Conservation (phyloP, 1,140 invertebrate genomes). For the Drosophila bocki region DNA sequence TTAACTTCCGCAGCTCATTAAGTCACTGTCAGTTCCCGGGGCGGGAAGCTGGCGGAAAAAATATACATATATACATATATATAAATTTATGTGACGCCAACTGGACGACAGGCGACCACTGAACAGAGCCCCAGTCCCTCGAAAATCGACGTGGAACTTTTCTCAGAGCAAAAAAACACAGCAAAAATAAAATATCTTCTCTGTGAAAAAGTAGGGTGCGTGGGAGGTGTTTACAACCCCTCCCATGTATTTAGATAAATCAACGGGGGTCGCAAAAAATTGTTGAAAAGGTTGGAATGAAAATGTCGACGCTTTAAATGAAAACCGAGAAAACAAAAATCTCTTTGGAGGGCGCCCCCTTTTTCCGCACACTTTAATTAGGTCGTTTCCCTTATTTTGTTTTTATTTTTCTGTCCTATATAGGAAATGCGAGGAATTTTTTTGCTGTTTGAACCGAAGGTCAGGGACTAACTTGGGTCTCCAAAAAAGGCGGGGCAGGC, state of each 20-base stretch:
- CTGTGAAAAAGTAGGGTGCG: constrained; percentile 5
- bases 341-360: constrained; percentile 24
- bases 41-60: constrained; percentile 50
- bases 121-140: constrained; percentile 13
- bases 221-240: constrained; percentile 21
- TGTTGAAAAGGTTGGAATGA: constrained; percentile 62
- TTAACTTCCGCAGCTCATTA: constrained; percentile 83
- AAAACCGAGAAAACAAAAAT: constrained; percentile 42
- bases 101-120: constrained; percentile 64
- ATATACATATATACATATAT: constrained; percentile 74
- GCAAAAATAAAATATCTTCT: constrained; percentile 51
- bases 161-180: constrained; percentile 8
- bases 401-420: constrained; percentile 44
- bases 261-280: constrained; percentile 42
- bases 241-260: constrained; percentile 39
- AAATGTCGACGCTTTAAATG: constrained; percentile 71
- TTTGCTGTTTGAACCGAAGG: constrained; percentile 46
- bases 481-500: constrained; percentile 29
- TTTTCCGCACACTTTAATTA: constrained; percentile 68
- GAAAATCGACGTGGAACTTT: constrained; percentile 20
- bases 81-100: constrained; percentile 81
- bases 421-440: constrained; percentile 46
- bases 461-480: constrained; percentile 33
- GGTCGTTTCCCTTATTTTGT: constrained; percentile 50
- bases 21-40: constrained; percentile 66